Evolutionary conservation across 2,888 invertebrate species (phyloP).

Genomic region (Dicyrtomina minuta): DNA sequence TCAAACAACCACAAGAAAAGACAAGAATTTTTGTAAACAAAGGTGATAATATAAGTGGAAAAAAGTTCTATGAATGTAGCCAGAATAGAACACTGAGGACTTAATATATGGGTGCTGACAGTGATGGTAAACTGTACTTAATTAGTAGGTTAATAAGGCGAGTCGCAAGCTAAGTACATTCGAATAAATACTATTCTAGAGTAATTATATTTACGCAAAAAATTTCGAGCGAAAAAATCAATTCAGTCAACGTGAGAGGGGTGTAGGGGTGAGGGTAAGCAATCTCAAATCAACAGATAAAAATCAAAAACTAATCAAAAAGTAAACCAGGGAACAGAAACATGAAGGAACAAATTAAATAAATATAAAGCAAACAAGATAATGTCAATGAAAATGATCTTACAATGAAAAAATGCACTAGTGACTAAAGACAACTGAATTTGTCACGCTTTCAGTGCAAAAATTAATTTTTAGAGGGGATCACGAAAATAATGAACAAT

Average conservation of each 20-base stretch:
- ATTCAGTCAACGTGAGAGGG: constrained; percentile 2
- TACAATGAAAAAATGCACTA: not conserved
- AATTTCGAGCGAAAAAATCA: not conserved
- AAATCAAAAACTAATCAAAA: too few relatives aligned
- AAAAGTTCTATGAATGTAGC: not conserved
- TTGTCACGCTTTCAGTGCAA: constrained; percentile 8
- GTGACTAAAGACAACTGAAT: not conserved
- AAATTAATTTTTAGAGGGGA: constrained; percentile 8
- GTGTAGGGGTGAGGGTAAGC: not conserved
- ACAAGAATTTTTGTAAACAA: constrained; percentile 12
- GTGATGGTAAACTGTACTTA: constrained; percentile 15
- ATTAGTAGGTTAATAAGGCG: constrained; percentile 9
- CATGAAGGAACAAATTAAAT: not conserved
- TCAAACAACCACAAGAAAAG: constrained; percentile 53
- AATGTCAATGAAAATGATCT: not conserved
- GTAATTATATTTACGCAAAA: not conserved
- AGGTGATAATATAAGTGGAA: constrained; percentile 3
- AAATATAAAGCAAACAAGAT: not conserved
- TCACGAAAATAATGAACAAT: constrained; percentile 20
- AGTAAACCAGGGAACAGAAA: not conserved
- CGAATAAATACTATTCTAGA: not conserved
- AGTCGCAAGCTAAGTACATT: constrained; percentile 18
- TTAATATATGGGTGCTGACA: constrained; percentile 13
- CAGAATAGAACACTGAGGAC: constrained; percentile 9
- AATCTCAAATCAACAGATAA: not conserved